Conservation (phyloP, 1,140 invertebrate species). For the Cyclina sinensis region DNA sequence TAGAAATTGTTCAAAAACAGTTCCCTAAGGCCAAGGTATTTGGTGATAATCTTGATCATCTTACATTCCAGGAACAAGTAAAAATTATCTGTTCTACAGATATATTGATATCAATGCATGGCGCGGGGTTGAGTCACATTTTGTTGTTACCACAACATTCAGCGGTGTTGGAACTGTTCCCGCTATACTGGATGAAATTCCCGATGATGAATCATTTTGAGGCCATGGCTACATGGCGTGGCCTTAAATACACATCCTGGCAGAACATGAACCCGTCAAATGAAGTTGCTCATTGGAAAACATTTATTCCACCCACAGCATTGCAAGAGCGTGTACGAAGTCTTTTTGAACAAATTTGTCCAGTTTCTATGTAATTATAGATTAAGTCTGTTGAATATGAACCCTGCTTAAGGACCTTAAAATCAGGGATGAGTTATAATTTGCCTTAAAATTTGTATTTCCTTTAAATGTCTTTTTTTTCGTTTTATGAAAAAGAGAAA, state of each 20-base stretch:
- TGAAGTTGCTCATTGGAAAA: slow-evolving; percentile 72
- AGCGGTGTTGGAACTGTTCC: slow-evolving; percentile 96
- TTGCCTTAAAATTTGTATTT: too few relatives aligned
- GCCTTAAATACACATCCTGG: slow-evolving; percentile 79
- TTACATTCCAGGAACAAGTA: slow-evolving; percentile 80
- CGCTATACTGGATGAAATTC: slow-evolving; percentile 73
- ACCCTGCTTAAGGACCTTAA: too few relatives aligned
- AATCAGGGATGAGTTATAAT: too few relatives aligned
- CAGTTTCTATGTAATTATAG: too few relatives aligned
- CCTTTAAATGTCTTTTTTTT: too few relatives aligned
- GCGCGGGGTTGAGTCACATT: slow-evolving; percentile 97
- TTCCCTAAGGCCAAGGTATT: slow-evolving; percentile 66
- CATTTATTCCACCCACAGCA: slow-evolving; percentile 71
- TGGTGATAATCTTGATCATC: slow-evolving; percentile 79
- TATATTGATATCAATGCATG: slow-evolving; percentile 98
- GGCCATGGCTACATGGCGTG: slow-evolving; percentile 80
- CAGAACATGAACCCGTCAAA: slow-evolving; percentile 76
- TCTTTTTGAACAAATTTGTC: slow-evolving; percentile 50
- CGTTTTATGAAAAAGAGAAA: too few relatives aligned
- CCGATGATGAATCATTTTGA: slow-evolving; percentile 78
- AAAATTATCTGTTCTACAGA: slow-evolving; percentile 90
- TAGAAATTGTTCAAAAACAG: slow-evolving; percentile 56
- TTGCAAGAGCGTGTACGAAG: slow-evolving; percentile 29
- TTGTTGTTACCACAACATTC: slow-evolving; percentile 98
- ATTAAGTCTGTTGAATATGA: too few relatives aligned